phyloP scores from a whole-genome alignment of 2,797 vertebrate genomes.

The Leptoclinus maculatus region DNA sequence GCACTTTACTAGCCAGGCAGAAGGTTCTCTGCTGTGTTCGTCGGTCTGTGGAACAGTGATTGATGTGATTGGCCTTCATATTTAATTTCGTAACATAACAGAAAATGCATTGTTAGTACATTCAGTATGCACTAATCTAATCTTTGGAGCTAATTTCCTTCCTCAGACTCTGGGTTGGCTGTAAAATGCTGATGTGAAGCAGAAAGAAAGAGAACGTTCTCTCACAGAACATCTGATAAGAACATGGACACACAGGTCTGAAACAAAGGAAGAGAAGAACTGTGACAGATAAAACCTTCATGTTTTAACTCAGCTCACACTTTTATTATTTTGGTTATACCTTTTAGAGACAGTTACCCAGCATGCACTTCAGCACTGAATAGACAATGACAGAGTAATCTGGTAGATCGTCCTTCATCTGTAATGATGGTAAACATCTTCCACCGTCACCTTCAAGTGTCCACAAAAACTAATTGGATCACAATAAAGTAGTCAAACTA shows the following conservation, averaged over 20 bases:
- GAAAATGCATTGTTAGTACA: not conserved
- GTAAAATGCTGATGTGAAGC: slow-evolving; percentile 43
- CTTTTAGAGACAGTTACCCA: not conserved
- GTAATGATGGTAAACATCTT: too few species aligned
- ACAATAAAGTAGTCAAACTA: not conserved
- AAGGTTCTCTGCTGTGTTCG: not conserved
- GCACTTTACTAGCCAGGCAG: not conserved
- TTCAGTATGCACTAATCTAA: slow-evolving; percentile 16
- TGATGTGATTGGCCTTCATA: not conserved
- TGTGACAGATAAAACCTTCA: slow-evolving; percentile 34
- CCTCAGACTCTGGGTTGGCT: slow-evolving; percentile 51
- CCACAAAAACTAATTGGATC: not conserved
- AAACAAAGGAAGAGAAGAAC: slow-evolving; percentile 16
- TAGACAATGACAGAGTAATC: too few species aligned
- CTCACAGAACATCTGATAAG: slow-evolving; percentile 42
- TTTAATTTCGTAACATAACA: slow-evolving; percentile 10
- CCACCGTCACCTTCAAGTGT: too few species aligned
- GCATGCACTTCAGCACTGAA: too few species aligned
- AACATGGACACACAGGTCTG: slow-evolving; percentile 11
- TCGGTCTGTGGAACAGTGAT: too few species aligned
- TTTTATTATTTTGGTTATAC: not conserved
- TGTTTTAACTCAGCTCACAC: not conserved
- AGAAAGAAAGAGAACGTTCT: slow-evolving; percentile 43
- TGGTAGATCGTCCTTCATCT: not conserved
- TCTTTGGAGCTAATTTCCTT: slow-evolving; percentile 4